These are phyloP conservation scores for Neodiprion virginianus DNA, from an alignment of 1,140 invertebrate species.

Conservation along the genomic window DNA sequence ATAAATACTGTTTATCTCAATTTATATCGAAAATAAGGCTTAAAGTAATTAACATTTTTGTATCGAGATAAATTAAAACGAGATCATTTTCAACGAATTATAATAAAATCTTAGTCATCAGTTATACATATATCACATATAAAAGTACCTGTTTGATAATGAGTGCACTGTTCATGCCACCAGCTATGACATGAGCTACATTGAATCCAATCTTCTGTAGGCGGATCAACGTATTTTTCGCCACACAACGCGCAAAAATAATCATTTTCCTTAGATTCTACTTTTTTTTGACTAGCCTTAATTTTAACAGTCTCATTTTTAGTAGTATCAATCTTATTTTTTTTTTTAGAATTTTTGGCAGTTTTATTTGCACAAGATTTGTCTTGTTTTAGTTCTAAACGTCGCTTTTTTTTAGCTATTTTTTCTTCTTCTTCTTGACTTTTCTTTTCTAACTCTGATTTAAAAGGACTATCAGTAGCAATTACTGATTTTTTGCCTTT, in stretches of 20 bases:
- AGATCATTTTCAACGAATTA: neutral
- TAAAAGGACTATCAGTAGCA: conserved; percentile 18
- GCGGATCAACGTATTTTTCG: conserved; percentile 14
- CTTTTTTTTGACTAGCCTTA: neutral
- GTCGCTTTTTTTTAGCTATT: conserved; percentile 12
- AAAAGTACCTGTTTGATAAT: conserved; percentile 18
- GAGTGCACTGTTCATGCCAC: conserved; percentile 17
- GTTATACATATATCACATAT: conserved; percentile 4
- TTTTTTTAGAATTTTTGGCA: conserved; percentile 3
- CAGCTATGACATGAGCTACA: conserved; percentile 16
- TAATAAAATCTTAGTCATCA: too few relatives aligned
- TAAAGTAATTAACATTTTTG: conserved; percentile 15
- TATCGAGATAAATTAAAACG: conserved; percentile 10
- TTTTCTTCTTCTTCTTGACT: conserved; percentile 8
- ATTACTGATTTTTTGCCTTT: conserved; percentile 21
- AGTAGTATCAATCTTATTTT: conserved; percentile 6
- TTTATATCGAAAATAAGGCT: neutral
- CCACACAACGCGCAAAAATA: conserved; percentile 18
- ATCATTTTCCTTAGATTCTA: conserved; percentile 8
- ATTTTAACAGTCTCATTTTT: neutral
- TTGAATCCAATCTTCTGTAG: conserved; percentile 16
- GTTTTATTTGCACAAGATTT: too few relatives aligned
- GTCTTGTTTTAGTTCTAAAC: conserved; percentile 14
- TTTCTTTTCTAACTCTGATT: conserved; percentile 17
- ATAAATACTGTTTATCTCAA: conserved; percentile 5